Evolutionary conservation across 2,888 invertebrate species (phyloP).

Genomic region (Mongoloraphidia duomilia): DNA sequence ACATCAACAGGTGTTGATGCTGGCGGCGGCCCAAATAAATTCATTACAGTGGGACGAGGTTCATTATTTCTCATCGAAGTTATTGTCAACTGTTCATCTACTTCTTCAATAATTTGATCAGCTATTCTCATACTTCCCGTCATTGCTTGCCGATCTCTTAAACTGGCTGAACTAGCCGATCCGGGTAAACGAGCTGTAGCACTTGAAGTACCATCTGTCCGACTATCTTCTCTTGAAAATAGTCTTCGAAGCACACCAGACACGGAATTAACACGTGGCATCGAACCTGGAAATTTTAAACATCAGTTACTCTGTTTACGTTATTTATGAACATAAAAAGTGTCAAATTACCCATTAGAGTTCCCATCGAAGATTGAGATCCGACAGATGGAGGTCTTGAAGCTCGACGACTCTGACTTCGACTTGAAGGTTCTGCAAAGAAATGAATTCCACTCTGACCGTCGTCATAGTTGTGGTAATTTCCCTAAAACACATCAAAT

Average conservation of each 20-base stretch:
- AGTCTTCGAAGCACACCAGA: constrained; percentile 63
- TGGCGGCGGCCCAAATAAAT: constrained; percentile 37
- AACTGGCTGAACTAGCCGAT: constrained; percentile 27
- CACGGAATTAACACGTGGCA: constrained; percentile 61
- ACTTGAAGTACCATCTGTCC: constrained; percentile 27
- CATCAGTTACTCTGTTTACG: neutral
- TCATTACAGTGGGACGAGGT: constrained; percentile 46
- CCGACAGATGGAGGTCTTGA: constrained; percentile 23
- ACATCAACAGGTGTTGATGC: constrained; percentile 31
- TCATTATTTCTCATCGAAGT: constrained; percentile 51
- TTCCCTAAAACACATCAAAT: constrained; percentile 19
- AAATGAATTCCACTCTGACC: constrained; percentile 61
- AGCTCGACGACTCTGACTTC: constrained; percentile 14
- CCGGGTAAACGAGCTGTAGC: constrained; percentile 25
- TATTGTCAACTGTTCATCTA: constrained; percentile 70
- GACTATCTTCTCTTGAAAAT: constrained; percentile 59
- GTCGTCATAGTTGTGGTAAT: constrained; percentile 48
- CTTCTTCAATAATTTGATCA: constrained; percentile 59
- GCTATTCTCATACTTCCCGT: constrained; percentile 48
- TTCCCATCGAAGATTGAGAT: constrained; percentile 28
- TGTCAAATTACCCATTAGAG: constrained; percentile 15
- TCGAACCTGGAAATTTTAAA: constrained; percentile 31
- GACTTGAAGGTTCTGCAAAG: constrained; percentile 40
- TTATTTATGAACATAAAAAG: neutral
- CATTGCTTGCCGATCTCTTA: constrained; percentile 16